Evolutionary conservation across 2,797 vertebrate genomes (phyloP), one percentile per base, ranked within the genome.

Genomic region (Chiroxiphia lanceolata): DNA sequence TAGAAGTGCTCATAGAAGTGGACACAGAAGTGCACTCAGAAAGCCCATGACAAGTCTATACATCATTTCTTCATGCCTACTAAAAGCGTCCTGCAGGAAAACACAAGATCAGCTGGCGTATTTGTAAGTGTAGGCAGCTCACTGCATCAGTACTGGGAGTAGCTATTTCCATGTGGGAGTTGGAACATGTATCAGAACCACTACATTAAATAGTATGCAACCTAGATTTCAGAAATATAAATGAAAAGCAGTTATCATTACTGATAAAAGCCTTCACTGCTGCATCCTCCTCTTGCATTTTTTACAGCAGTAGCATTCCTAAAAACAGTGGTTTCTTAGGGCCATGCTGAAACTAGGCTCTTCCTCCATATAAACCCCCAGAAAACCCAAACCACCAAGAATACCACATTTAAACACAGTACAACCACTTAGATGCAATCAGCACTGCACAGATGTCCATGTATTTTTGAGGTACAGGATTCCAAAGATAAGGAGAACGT

Each of bases 151-250:
- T 56, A n/a, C 19, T 25, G 59, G 44, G 77, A 93, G 86, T 48
- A 93, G 29, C 44, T 82, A 2, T 77, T 70, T 91, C 60, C 47
- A 31, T 0, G 47, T 90, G 88, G 77, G 88, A 77, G 77, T 23
- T 79, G 60, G 67, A 89, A 92, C 15, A 33, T 2, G 25, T 82
- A 79, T 90, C 56, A 89, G 31, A 92, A 87, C 31, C 27, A 61
- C 59, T 72, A 72, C 40, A n/a, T 63, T 51, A 78, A 77, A 59
- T 36, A 83, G 40, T 42, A 64, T 68, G 51, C 64, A 74, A 85
- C 64, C 13, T 85, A 45, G 56, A 38, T 77, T 93, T 87, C 40
- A 48, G 67, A 93, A 92, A 80, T 74, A 80, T n/a, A 95, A 95
- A 94, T 89, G 86, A 70, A 87, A 82, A 72, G 2, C 42, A 40